Conservation (phyloP, 2,888 invertebrate species). For the Zygothrica quintamaculata region DNA sequence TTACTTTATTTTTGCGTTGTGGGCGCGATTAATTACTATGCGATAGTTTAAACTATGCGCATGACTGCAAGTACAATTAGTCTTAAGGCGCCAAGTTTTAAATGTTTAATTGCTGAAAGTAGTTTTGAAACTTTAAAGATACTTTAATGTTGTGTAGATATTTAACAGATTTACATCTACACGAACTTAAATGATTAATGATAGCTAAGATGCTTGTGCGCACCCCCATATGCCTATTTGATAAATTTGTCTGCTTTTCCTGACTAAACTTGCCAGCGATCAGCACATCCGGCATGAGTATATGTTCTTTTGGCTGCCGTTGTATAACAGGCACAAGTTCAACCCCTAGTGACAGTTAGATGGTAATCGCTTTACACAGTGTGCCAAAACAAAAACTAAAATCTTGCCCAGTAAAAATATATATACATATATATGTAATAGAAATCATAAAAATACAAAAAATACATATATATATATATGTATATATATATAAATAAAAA, state of each 20-base stretch:
- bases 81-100: conserved; percentile 39
- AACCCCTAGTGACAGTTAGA: conserved; percentile 54
- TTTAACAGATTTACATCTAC: conserved; percentile 13
- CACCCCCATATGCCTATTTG: conserved; percentile 67
- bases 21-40: conserved; percentile 10
- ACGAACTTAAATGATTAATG: conserved; percentile 62
- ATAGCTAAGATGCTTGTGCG: conserved; percentile 31
- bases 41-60: conserved; percentile 47
- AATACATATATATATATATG: too few species aligned
- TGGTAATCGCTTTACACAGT: conserved; percentile 36
- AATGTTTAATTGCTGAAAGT: conserved; percentile 12
- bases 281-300: conserved; percentile 79
- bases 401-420: conserved; percentile 53
- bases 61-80: conserved; percentile 33
- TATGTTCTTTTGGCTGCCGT: conserved; percentile 44
- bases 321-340: conserved; percentile 35
- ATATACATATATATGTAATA: conserved; percentile 65
- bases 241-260: conserved; percentile 82
- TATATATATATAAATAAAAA: conserved; percentile 81
- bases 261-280: conserved; percentile 62
- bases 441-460: conserved; percentile 80
- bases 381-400: conserved; percentile 72
- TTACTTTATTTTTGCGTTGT: neutral
- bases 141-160: conserved; percentile 10
- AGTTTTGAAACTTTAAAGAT: conserved; percentile 39